Base-by-base conservation (phyloP, 2,797 vertebrate species). In the Heterohyrax brucei region DNA sequence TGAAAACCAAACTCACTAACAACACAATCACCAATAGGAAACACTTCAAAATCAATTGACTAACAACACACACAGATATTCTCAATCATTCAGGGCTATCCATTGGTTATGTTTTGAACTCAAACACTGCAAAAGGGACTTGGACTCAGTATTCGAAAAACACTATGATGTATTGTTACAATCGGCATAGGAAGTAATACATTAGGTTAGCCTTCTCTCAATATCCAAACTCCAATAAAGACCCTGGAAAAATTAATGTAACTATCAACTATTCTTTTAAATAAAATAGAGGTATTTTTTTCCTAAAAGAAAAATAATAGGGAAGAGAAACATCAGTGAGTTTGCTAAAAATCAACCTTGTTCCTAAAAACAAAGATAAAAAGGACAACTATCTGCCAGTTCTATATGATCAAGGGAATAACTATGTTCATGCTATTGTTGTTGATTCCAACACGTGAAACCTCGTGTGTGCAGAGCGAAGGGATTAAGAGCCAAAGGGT, bases 101-200 rank as follows among this genome's bases (percentile, higher is more conserved):
- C 30, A 12, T 30, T 28, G 83, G 68, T 3, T 5, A 30, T 62
- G 26, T 33, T 46, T 39, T 26, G 24, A 66, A 10, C 2, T 19
- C 22, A 2, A 8, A 0, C 9, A 10, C 30, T 0, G 3, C 76
- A 4, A 19, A 10, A 21, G 26, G 7, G 0, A 9, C 64, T 26
- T 19, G 3, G 14, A 12, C 28, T 3, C 4, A 44, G 10, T 1
- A 0, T 39, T 33, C 89, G 76, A 18, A 73, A 2, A 28, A 26
- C 30, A 53, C 7, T 10, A 26, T 1, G 6, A 7, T 1, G 30
- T 4, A 7, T 26, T 61, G 44, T 44, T 76, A 33, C 22, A 26
- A 26, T 33, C 1, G 2, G 24, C 1, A 1, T 30, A 16, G 4
- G 16, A 30, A 30, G 14, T 10, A 48, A 28, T 3, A 16, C 13